A percentile compares a stretch with the other conserved stretches of the same genome.
These are phyloP conservation scores for Cephus cinctus DNA, from an alignment of 1,140 invertebrate species.

Conservation along the genomic window DNA sequence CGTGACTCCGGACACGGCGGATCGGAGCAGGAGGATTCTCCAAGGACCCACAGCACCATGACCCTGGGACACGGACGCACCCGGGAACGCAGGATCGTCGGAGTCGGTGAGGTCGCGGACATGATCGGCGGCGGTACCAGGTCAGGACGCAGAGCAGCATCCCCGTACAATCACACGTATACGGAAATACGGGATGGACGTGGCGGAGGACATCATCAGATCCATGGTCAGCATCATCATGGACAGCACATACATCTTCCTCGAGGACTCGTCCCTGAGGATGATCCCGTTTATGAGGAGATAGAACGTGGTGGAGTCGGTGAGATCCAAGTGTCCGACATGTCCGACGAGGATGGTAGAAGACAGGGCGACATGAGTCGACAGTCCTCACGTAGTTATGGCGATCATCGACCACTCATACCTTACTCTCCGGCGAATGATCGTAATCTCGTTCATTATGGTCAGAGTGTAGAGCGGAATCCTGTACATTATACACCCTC, in stretches of 20 bases:
- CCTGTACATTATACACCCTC: slow-evolving; percentile 37
- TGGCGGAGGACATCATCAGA: slow-evolving; percentile 39
- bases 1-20: slow-evolving; percentile 65
- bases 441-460: slow-evolving; percentile 55
- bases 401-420: slow-evolving; percentile 75
- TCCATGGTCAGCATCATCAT: slow-evolving; percentile 40
- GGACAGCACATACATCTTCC: slow-evolving; percentile 35
- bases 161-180: slow-evolving; percentile 66
- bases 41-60: slow-evolving; percentile 58
- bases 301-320: slow-evolving; percentile 65
- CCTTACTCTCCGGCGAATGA: slow-evolving; percentile 66
- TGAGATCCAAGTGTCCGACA: slow-evolving; percentile 73
- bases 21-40: slow-evolving; percentile 66
- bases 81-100: slow-evolving; percentile 29
- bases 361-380: slow-evolving; percentile 75
- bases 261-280: slow-evolving; percentile 51
- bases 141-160: slow-evolving; percentile 48
- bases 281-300: slow-evolving; percentile 81
- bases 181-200: slow-evolving; percentile 63
- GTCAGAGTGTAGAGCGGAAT: slow-evolving; percentile 32
- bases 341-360: slow-evolving; percentile 76
- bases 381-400: slow-evolving; percentile 76
- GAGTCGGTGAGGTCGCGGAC: slow-evolving; percentile 24
- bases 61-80: slow-evolving; percentile 45
- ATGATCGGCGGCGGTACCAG: slow-evolving; percentile 18